Conservation (phyloP, 2,797 vertebrate species). For the Leuciscus waleckii region DNA sequence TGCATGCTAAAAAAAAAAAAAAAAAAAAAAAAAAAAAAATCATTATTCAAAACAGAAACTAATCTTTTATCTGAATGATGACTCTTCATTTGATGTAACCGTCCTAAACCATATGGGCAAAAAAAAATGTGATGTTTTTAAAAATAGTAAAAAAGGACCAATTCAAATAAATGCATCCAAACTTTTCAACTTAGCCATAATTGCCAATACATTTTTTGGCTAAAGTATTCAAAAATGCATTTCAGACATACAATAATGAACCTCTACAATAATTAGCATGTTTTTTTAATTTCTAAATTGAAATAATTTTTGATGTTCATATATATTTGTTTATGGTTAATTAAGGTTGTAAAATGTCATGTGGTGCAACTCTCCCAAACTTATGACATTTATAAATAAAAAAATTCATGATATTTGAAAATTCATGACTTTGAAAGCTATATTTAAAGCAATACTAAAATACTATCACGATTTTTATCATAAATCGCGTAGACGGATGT, state of each 20-base stretch:
- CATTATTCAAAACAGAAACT: too few species aligned
- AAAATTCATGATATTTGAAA: background rate
- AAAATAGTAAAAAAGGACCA: background rate
- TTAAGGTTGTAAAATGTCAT: background rate
- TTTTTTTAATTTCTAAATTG: background rate
- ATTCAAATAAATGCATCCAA: background rate
- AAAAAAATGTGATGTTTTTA: background rate
- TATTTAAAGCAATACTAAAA: background rate
- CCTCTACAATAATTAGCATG: background rate
- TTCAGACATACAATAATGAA: background rate
- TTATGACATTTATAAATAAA: too few species aligned
- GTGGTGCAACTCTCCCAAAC: background rate
- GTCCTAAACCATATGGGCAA: background rate
- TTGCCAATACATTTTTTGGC: background rate
- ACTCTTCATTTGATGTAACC: background rate
- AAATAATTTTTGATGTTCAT: background rate
- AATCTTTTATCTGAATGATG: accelerated
- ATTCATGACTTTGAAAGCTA: background rate
- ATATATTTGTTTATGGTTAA: background rate
- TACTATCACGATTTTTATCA: too few species aligned
- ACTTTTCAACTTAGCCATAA: background rate
- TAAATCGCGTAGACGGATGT: too few species aligned
- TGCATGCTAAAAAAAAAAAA: background rate
- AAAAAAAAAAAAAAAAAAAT: background rate
- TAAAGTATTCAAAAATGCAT: background rate